Evolutionary conservation across 2,797 vertebrate genomes (phyloP).

Genomic region (Lepilemur ruficaudatus): DNA sequence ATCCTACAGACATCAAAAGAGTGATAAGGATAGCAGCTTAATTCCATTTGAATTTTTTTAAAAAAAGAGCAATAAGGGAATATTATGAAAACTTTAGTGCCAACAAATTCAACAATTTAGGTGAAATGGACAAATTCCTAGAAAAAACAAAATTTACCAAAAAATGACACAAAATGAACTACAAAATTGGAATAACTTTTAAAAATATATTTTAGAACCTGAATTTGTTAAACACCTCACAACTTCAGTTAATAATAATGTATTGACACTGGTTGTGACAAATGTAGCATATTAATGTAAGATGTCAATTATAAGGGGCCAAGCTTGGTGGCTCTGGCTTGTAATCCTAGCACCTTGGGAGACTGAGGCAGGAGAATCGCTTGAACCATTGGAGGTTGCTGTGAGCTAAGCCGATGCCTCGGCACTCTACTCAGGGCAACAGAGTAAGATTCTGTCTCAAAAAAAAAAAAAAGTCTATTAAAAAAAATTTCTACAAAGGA

Average conservation of each 20-base stretch:
- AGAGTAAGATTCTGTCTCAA: neutral
- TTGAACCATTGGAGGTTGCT: no score
- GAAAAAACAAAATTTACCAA: neutral
- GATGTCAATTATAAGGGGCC: no score
- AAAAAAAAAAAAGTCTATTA: neutral
- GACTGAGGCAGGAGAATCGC: no score
- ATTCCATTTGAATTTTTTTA: no score
- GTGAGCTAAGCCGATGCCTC: no score
- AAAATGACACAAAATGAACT: neutral
- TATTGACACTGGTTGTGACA: neutral
- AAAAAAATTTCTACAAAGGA: neutral
- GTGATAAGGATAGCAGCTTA: neutral
- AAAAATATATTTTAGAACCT: neutral
- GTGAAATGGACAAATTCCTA: neutral
- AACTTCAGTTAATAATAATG: neutral
- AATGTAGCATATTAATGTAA: neutral
- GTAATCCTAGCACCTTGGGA: no score
- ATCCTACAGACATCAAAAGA: neutral
- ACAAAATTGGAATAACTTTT: neutral
- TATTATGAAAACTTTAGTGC: neutral
- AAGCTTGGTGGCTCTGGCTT: no score
- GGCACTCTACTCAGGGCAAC: no score
- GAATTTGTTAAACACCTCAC: neutral
- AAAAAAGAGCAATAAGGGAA: no score
- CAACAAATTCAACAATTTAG: neutral